These are phyloP conservation scores for Eupsilia transversa DNA, from an alignment of 2,888 invertebrate species.

Conservation along the genomic window DNA sequence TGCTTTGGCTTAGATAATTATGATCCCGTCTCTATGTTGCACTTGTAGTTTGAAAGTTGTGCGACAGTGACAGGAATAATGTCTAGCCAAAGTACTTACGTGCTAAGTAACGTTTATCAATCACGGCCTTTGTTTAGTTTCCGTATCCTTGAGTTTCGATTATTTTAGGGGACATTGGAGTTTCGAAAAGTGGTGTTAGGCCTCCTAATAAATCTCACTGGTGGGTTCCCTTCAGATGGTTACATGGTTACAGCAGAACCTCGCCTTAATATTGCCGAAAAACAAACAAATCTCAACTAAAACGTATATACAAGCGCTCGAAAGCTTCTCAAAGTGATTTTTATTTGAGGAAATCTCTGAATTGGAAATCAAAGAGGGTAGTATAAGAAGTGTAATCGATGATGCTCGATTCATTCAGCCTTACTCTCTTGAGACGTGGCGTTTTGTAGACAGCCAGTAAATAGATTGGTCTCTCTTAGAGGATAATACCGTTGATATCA, in stretches of 20 bases:
- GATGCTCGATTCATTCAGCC: constrained; percentile 22
- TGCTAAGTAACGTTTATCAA: not conserved
- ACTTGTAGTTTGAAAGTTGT: not conserved
- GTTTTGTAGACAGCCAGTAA: constrained; percentile 35
- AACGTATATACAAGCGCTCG: not conserved
- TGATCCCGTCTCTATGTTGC: not conserved
- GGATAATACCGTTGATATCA: constrained; percentile 9
- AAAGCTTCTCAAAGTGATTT: constrained; percentile 60
- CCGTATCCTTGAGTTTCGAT: not conserved
- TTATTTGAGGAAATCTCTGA: constrained; percentile 33
- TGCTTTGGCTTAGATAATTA: not conserved
- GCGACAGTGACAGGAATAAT: not conserved
- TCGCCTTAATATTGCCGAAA: not conserved
- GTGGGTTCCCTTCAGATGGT: not conserved
- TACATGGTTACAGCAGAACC: not conserved
- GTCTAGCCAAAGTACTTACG: not conserved
- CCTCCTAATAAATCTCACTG: not conserved
- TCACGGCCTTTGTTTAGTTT: not conserved
- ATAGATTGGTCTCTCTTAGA: constrained; percentile 40
- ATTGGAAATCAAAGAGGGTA: constrained; percentile 31
- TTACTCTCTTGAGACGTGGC: constrained; percentile 10
- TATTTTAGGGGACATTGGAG: not conserved
- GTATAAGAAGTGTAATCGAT: constrained; percentile 29
- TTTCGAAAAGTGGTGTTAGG: not conserved
- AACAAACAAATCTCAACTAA: constrained; percentile 4